These are phyloP conservation scores for Liposcelis brunnea DNA, from an alignment of 2,888 invertebrate genomes.

Conservation along the genomic window DNA sequence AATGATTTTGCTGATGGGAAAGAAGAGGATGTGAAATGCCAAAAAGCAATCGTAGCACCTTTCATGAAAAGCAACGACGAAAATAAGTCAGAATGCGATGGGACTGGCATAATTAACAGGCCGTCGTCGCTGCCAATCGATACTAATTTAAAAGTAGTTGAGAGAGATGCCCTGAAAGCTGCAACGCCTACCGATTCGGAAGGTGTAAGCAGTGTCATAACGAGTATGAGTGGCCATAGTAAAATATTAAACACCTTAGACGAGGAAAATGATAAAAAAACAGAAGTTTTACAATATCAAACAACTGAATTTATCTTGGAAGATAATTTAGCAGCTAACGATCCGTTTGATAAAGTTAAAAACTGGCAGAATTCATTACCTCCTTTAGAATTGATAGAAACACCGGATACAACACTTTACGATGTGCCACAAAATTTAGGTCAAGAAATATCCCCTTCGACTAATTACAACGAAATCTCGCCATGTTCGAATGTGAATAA, in stretches of 20 bases:
- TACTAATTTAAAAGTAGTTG: neutral
- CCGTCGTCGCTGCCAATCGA: slow-evolving; percentile 4
- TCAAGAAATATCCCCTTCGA: neutral
- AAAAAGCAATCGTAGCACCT: neutral
- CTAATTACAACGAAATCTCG: slow-evolving; percentile 3
- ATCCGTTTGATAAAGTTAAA: slow-evolving; percentile 4
- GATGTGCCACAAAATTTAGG: neutral
- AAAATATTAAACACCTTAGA: slow-evolving; percentile 5
- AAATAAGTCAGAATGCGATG: neutral
- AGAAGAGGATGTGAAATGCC: neutral
- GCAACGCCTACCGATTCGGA: slow-evolving; percentile 6
- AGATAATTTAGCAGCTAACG: neutral
- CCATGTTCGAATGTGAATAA: neutral
- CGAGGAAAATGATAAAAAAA: neutral
- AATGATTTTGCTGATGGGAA: neutral
- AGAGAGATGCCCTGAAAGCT: neutral
- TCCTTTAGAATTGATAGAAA: slow-evolving; percentile 11
- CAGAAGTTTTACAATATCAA: neutral
- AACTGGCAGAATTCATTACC: slow-evolving; percentile 5
- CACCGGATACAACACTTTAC: slow-evolving; percentile 1
- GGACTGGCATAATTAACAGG: slow-evolving; percentile 1
- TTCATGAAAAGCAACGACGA: slow-evolving; percentile 1
- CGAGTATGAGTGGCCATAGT: slow-evolving; percentile 7
- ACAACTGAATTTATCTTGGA: neutral
- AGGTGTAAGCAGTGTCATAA: slow-evolving; percentile 6